Evolutionary conservation across 64 coral and sea anemone genomes (phyloP).

Genomic region (Stylophora pistillata): DNA sequence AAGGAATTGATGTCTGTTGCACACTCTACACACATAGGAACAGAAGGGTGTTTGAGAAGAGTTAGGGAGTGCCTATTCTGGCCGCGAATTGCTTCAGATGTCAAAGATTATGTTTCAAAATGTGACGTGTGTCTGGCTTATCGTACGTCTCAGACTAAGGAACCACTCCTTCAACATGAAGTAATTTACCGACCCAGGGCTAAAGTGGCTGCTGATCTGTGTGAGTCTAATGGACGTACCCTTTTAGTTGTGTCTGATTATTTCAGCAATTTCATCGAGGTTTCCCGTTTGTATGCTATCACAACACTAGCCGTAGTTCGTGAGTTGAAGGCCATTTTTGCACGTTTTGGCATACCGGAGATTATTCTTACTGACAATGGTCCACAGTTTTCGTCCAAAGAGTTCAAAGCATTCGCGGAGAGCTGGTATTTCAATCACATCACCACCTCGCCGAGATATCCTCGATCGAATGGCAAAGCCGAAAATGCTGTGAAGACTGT

Average conservation of each 20-base stretch:
- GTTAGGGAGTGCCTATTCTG: too few relatives aligned
- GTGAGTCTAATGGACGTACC: not conserved
- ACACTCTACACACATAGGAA: too few relatives aligned
- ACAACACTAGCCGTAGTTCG: too few relatives aligned
- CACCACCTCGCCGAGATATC: conserved; percentile 20
- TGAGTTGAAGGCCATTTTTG: conserved; percentile 39
- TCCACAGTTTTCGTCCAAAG: conserved; percentile 35
- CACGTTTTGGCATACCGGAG: conserved; percentile 55
- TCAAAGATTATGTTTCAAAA: too few relatives aligned
- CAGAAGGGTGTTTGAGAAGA: too few relatives aligned
- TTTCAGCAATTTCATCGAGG: conserved; percentile 20
- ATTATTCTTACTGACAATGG: conserved; percentile 60
- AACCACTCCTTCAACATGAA: too few relatives aligned
- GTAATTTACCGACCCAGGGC: not conserved
- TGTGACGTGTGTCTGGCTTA: too few relatives aligned
- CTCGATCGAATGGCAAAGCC: conserved; percentile 17
- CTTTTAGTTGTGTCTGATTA: conserved; percentile 18
- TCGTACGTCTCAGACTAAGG: too few relatives aligned
- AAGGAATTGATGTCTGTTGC: too few relatives aligned
- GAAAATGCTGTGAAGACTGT: conserved; percentile 20
- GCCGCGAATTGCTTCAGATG: too few relatives aligned
- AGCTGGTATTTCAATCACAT: conserved; percentile 30
- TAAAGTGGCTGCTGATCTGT: conserved; percentile 24
- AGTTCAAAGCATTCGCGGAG: conserved; percentile 18
- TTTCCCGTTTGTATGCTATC: too few relatives aligned